Conservation (phyloP, 2,797 vertebrate species). For the Sebastes aleutianus region DNA sequence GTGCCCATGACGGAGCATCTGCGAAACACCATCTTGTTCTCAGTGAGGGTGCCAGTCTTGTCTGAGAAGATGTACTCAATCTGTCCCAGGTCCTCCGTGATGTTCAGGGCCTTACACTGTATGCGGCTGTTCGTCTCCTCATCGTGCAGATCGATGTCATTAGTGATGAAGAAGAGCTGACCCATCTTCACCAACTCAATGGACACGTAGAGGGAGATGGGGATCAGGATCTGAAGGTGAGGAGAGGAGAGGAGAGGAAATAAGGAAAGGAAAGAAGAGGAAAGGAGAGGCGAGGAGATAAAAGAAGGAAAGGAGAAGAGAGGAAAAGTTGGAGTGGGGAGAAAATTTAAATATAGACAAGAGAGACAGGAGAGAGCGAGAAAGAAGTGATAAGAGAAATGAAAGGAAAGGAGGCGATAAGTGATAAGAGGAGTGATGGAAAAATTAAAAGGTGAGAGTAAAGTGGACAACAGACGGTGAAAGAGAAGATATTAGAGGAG, state of each 20-base stretch:
- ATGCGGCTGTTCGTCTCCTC: slow-evolving; percentile 84
- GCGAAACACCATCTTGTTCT: slow-evolving; percentile 98
- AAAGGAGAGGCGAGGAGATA: background rate
- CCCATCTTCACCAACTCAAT: slow-evolving; percentile 93
- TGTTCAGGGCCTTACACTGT: slow-evolving; percentile 93
- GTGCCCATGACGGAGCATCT: slow-evolving; percentile 90
- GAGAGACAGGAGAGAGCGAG: background rate
- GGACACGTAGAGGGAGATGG: slow-evolving; percentile 93
- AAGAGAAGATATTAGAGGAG: background rate
- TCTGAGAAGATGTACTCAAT: slow-evolving; percentile 95
- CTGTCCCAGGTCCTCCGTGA: slow-evolving; percentile 96
- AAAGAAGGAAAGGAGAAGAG: background rate
- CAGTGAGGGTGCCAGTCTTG: slow-evolving; percentile 96
- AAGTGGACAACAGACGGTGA: background rate
- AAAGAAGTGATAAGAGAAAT: background rate
- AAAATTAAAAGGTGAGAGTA: background rate
- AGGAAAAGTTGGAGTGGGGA: background rate
- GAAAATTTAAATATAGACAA: background rate
- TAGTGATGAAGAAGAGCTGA: slow-evolving; percentile 92
- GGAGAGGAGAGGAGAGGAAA: background rate
- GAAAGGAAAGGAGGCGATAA: background rate
- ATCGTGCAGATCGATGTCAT: slow-evolving; percentile 92
- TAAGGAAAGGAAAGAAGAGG: background rate
- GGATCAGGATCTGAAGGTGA: slow-evolving; percentile 89
- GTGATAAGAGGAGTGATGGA: background rate